Base-by-base conservation (phyloP, 2,888 invertebrate genomes). In the Drosophila infuscata region DNA sequence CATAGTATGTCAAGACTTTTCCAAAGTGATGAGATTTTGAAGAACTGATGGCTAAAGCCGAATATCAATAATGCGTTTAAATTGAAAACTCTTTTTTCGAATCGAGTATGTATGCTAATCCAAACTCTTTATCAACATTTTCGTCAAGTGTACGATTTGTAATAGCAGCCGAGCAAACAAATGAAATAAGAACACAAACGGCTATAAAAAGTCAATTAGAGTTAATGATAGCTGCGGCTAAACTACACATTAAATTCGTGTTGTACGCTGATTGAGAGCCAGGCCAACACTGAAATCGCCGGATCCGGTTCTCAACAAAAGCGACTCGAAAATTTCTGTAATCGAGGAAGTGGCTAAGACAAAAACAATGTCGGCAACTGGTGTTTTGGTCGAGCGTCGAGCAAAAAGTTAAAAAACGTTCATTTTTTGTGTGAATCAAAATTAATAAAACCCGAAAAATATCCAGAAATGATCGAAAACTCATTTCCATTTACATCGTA, bases 161-260 rank as follows among this genome's bases (percentile, higher is more conserved):
- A 83, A 72, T 64, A 33, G 7, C 38, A 43, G 36, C 49, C 30
- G 66, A 41, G 69, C 66, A 63, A 57, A 66, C 57, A 67, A 52
- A 35, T 48, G 60, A 76, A 81, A 81, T 56, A 66, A 79, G 81
- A 76, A 88, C 81, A 75, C 70, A 72, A 68, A 52, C 67, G 70
- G 61, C 80, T 73, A 89, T 88, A 88, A 88, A 84, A 84, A 84
- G 83, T 78, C 88, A 85, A 89, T 89, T 85, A 89, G 78, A 88
- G 64, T 88, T 89, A 89, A 89, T 89, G 83, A 89, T 89, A 88
- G 88, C 81, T 74, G n/a, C 58, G 60, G 69, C 72, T 83, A 83
- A 88, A 78, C 71, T 62, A 72, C 51, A 80, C 86, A 79, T 83
- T 78, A 86, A 85, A 78, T 78, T 74, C 65, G 69, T 84, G 74